Evolutionary conservation across 2,888 invertebrate species (phyloP).

Genomic region (Catotricha subobsoleta): DNA sequence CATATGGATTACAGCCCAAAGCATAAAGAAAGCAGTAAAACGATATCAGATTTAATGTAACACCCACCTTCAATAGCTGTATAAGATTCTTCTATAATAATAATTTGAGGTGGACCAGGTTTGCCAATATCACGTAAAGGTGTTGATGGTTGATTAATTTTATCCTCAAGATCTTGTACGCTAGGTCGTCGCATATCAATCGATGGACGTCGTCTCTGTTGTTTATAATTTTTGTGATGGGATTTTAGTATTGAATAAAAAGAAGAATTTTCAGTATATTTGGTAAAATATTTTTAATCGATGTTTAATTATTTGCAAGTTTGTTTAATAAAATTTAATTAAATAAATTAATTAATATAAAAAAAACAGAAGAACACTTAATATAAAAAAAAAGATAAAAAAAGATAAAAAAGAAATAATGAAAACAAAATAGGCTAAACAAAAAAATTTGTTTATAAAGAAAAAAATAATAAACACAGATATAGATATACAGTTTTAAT

Average conservation of each 20-base stretch:
- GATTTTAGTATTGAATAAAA: no score
- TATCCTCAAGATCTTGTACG: slow-evolving; percentile 75
- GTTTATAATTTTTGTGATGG: slow-evolving; percentile 6
- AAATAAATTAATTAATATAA: slow-evolving; percentile 10
- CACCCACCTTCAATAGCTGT: slow-evolving; percentile 86
- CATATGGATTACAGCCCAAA: no score
- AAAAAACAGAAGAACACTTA: slow-evolving; percentile 8
- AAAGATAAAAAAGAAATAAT: background rate
- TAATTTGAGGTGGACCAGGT: slow-evolving; percentile 73
- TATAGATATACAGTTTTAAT: background rate
- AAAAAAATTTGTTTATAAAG: background rate
- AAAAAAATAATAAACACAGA: background rate
- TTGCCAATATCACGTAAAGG: slow-evolving; percentile 65
- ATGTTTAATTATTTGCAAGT: slow-evolving; percentile 4
- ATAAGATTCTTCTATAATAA: slow-evolving; percentile 87
- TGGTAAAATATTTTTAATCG: no score
- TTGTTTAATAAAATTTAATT: slow-evolving; percentile 5
- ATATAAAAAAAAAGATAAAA: background rate
- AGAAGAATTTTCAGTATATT: no score
- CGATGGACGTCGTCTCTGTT: slow-evolving; percentile 68
- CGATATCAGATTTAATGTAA: no score
- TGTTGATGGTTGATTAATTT: slow-evolving; percentile 78
- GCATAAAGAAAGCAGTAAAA: no score
- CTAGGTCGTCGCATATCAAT: slow-evolving; percentile 80
- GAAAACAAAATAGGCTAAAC: background rate